Evolutionary conservation across 2,113 vertebrate species (phyloP).

Genomic region (Gorilla gorilla): DNA sequence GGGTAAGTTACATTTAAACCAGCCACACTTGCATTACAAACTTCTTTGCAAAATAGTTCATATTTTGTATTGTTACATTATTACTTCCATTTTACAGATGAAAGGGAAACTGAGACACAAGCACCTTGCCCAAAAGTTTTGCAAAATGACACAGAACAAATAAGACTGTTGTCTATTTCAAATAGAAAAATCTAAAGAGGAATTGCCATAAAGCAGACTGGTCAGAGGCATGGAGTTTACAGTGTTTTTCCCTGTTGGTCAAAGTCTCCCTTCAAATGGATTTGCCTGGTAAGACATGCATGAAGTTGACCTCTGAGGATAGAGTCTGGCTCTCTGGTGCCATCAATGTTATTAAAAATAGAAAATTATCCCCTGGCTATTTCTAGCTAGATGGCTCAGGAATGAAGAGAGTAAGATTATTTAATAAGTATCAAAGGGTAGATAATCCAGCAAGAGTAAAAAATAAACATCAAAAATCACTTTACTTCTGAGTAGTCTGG

Average conservation of each 20-base stretch:
- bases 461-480: constrained; percentile 4
- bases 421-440: neutral
- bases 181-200: neutral
- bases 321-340: neutral
- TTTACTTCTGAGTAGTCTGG: constrained; percentile 9
- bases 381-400: constrained; percentile 26
- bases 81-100: neutral
- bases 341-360: constrained; percentile 18
- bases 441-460: neutral
- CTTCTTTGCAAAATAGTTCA: constrained; percentile 2
- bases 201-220: neutral
- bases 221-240: neutral
- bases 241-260: neutral
- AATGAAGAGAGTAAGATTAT: neutral
- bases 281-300: neutral
- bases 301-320: neutral
- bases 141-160: neutral
- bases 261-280: neutral
- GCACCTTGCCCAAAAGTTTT: constrained; percentile 7
- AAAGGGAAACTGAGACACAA: neutral
- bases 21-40: constrained; percentile 70
- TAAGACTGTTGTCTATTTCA: neutral
- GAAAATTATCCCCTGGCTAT: neutral
- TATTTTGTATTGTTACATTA: neutral
- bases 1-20: constrained; percentile 75